A percentile compares a stretch with the other conserved stretches of the same genome.
These are phyloP conservation scores for Lycodopsis pacificus DNA, from an alignment of 2,797 vertebrate species.

Conservation along the genomic window DNA sequence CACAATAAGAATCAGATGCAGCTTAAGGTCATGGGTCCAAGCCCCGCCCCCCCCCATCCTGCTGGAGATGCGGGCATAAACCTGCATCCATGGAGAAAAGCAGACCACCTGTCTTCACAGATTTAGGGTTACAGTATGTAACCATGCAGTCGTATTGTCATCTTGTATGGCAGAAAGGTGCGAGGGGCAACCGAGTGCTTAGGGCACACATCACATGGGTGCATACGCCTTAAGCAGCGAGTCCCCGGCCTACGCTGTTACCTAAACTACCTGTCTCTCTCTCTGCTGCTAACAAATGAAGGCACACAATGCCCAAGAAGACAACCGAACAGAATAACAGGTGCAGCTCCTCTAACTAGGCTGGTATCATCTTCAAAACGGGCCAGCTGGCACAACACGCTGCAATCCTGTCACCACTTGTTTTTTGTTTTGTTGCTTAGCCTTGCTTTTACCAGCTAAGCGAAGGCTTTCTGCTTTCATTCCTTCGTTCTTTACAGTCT, in stretches of 20 bases:
- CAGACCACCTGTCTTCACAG: conserved; percentile 22
- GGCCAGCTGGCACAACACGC: conserved; percentile 27
- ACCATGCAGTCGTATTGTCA: conserved; percentile 20
- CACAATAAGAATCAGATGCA: not conserved
- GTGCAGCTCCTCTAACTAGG: conserved; percentile 17
- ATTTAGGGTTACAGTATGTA: conserved; percentile 25
- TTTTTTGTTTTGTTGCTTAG: conserved; percentile 28
- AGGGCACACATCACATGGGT: not conserved
- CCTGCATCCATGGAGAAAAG: not conserved
- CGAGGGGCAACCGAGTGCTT: not conserved
- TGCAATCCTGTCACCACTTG: conserved; percentile 25
- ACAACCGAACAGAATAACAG: conserved; percentile 13
- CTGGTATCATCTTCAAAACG: conserved; percentile 34
- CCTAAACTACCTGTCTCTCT: no score
- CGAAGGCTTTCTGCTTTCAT: conserved; percentile 26
- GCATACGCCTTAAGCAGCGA: not conserved
- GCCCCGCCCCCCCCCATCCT: not conserved
- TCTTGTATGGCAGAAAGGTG: conserved; percentile 13
- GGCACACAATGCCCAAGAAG: not conserved
- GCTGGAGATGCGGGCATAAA: not conserved
- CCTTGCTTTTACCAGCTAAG: conserved; percentile 25
- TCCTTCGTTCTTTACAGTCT: conserved; percentile 27
- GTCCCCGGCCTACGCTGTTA: not conserved
- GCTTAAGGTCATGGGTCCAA: not conserved
- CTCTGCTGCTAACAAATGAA: not conserved